Evolutionary conservation across 2,888 invertebrate species (phyloP).

Genomic region (Hirtodrosophila histrioides): DNA sequence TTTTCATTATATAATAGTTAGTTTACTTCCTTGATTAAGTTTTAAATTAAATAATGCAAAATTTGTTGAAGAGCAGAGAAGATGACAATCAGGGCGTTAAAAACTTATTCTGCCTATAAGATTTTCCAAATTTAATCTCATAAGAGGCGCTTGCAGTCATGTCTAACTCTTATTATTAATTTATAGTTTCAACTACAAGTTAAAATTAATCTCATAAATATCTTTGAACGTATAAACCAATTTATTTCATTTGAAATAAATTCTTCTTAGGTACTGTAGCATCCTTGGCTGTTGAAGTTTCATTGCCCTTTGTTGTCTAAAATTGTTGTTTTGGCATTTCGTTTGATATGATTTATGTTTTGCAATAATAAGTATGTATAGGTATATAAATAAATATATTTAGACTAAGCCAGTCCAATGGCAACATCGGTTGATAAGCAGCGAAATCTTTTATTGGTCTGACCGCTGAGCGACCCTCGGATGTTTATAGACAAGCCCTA

Average conservation of each 20-base stretch:
- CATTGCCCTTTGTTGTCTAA: constrained; percentile 40
- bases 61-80: too few relatives aligned
- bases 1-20: too few relatives aligned
- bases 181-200: too few relatives aligned
- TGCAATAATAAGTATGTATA: constrained; percentile 4
- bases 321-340: constrained; percentile 21
- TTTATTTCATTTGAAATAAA: constrained; percentile 2
- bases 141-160: too few relatives aligned
- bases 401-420: constrained; percentile 32
- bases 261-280: constrained; percentile 6
- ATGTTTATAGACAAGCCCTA: background rate
- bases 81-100: too few relatives aligned
- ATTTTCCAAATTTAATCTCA: too few relatives aligned
- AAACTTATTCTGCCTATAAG: too few relatives aligned
- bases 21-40: too few relatives aligned
- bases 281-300: constrained; percentile 23
- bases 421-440: constrained; percentile 49
- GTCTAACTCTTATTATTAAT: too few relatives aligned
- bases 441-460: constrained; percentile 10
- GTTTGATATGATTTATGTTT: constrained; percentile 32
- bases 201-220: too few relatives aligned
- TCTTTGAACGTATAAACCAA: constrained; percentile 1
- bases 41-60: too few relatives aligned
- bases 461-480: constrained; percentile 50
- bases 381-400: constrained; percentile 42